phyloP scores from a whole-genome alignment of 2,888 invertebrate species.

The Melikaiella ostensackeni region DNA sequence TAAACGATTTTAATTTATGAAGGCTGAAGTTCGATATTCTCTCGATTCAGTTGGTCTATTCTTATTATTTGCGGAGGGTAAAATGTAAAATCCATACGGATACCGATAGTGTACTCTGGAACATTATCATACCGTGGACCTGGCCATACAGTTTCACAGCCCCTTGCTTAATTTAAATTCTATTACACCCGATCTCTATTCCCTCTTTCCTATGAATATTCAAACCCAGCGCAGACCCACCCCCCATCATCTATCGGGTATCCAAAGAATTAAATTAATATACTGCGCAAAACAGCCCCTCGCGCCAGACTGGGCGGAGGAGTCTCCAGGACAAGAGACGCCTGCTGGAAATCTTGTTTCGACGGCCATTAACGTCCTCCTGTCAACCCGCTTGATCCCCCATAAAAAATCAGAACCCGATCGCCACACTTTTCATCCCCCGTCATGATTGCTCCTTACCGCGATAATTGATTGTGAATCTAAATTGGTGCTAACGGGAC shows the following conservation, averaged over 20 bases:
- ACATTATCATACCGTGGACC: slow-evolving; percentile 32
- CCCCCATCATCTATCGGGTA: slow-evolving; percentile 73
- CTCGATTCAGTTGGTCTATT: neutral
- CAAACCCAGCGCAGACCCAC: slow-evolving; percentile 69
- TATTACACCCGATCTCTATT: slow-evolving; percentile 77
- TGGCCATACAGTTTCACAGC: slow-evolving; percentile 40
- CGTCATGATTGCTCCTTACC: neutral
- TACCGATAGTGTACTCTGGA: slow-evolving; percentile 32
- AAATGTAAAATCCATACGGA: slow-evolving; percentile 23
- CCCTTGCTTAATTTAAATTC: slow-evolving; percentile 76
- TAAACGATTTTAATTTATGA: neutral
- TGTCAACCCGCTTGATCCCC: slow-evolving; percentile 40
- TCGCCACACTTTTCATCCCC: slow-evolving; percentile 37
- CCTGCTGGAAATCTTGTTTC: slow-evolving; percentile 61
- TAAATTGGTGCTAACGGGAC: neutral
- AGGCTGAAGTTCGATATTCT: neutral
- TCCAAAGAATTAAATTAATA: slow-evolving; percentile 77
- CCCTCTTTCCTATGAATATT: slow-evolving; percentile 77
- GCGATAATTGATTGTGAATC: slow-evolving; percentile 15
- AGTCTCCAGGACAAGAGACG: slow-evolving; percentile 52
- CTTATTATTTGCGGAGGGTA: slow-evolving; percentile 23
- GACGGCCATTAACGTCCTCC: slow-evolving; percentile 65
- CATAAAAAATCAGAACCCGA: slow-evolving; percentile 54
- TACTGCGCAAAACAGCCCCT: slow-evolving; percentile 70
- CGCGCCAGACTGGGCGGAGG: slow-evolving; percentile 58